Evolutionary conservation across 2,888 invertebrate genomes (phyloP), one percentile per base, ranked within the genome.

Genomic region (Macrophya alboannulata): DNA sequence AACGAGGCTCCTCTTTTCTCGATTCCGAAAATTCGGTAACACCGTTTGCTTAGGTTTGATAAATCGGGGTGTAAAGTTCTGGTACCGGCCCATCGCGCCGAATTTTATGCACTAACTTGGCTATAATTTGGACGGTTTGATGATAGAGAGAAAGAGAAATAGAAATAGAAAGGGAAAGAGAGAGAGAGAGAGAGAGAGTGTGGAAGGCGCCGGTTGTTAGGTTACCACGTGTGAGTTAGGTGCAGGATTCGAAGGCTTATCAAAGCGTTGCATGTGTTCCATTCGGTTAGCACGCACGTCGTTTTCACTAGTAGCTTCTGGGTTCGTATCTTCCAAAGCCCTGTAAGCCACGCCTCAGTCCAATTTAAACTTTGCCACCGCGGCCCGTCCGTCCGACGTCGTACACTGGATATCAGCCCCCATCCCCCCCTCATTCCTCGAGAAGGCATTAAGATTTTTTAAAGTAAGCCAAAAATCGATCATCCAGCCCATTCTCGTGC

Each of bases 391-490:
- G 51, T 55, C 51, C 81, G 59, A n/a, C 25, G 51, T 55, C 25
- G 51, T 77, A 45, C 31, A 31, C 45, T 21, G 10, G n/a, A n/a
- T 31, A 31, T 37, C 68, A 31, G n/a, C 72, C 89, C 89, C 87
- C 84, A 2, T 31, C 31, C 31, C 31, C 31, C 31, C 31, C 31
- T 5, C 51, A 48, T 72, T 90, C 90, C 89, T 37, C 68, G 45
- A 10, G 77, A 45, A n/a, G 89, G 91, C 92, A 91, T 92, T 93
- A 93, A 93, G 93, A 93, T 93, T 92, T 92, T 92, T 92, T 92
- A 89, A 93, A 93, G 92, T 91, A 45, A 68, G 90, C 87, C 88
- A 90, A 90, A 90, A 90, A 90, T 90, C 91, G 88, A 90, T 91
- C 89, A 90, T 91, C 89, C n/a, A n/a, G n/a, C 45, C 40, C 21